Base-by-base conservation (phyloP, 2,797 vertebrate species). In the Poecilia picta region DNA sequence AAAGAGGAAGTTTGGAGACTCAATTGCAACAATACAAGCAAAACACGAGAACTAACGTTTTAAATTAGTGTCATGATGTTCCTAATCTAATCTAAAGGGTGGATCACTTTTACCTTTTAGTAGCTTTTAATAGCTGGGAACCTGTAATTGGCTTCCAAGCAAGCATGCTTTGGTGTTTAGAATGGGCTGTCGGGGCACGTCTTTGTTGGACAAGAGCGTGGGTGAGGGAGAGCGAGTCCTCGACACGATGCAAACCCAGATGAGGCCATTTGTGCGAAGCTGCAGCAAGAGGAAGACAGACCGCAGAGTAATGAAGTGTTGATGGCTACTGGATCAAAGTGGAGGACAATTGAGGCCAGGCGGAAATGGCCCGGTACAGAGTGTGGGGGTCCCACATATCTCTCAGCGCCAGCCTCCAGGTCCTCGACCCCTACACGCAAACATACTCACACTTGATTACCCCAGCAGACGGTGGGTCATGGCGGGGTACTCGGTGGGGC, bases 261-360 rank as follows among this genome's bases (percentile, higher is more conserved):
- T 82, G 84, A 87, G 87, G 87, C 80, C 89, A 80, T 93, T 94
- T 91, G 90, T 90, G 91, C 88, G 78, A 90, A 84, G 86, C 74
- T 57, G 90, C 87, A 85, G 90, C 77, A 41, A 78, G 92, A 89
- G 92, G 91, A 89, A 90, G 92, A 93, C 87, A 41, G 89, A 83
- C 89, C 81, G 41, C 85, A 83, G 91, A 93, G 87, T 94, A 95
- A 95, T 95, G 94, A 94, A 91, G 93, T 95, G 94, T 93, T 91
- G 92, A 93, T 93, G 91, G 90, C 86, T 87, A 81, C 85, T 72
- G 91, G 93, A 94, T 95, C 92, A 94, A 94, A 94, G 94, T 68
- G 79, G 79, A 85, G 90, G 88, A 68, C 92, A 92, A 94, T 91
- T 90, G 91, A 89, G 90, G 88, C 87, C 91, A 77, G 90, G 89